Percentiles rank a stretch among this genome's conserved stretches.
Evolutionary conservation across 2,797 vertebrate species (phyloP).

Genomic region (Helostoma temminkii): DNA sequence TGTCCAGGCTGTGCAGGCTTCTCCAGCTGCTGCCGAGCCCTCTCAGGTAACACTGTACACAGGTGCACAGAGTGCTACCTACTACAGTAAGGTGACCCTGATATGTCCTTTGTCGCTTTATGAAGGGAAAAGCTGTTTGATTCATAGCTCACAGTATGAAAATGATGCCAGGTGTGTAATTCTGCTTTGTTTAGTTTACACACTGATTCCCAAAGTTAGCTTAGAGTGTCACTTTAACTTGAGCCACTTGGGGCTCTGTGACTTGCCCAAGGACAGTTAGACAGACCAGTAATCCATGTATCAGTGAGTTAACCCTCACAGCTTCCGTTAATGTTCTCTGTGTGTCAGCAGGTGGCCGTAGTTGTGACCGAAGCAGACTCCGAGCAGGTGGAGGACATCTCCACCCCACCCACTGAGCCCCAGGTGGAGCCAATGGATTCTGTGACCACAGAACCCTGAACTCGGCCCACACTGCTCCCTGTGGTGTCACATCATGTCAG

Average conservation of each 20-base stretch:
- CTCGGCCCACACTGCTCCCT: background rate
- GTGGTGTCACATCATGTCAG: constrained; percentile 32
- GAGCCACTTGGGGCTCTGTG: too few relatives aligned
- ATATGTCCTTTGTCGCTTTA: background rate
- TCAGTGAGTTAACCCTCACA: too few relatives aligned
- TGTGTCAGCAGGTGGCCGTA: constrained; percentile 77
- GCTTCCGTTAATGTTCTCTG: too few relatives aligned
- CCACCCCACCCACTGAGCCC: constrained; percentile 81
- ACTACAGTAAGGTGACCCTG: background rate
- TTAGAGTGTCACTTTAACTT: too few relatives aligned
- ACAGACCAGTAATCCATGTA: too few relatives aligned
- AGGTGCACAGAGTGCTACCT: background rate
- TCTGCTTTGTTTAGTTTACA: too few relatives aligned
- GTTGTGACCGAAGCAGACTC: constrained; percentile 77
- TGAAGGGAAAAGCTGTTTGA: too few relatives aligned
- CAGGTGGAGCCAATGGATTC: constrained; percentile 84
- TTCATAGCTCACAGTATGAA: too few relatives aligned
- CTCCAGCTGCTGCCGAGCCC: constrained; percentile 35
- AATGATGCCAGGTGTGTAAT: too few relatives aligned
- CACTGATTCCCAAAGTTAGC: too few relatives aligned
- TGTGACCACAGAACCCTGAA: constrained; percentile 37
- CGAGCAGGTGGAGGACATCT: constrained; percentile 72
- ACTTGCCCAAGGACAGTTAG: too few relatives aligned
- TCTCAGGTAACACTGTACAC: constrained; percentile 62
- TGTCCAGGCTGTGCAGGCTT: constrained; percentile 32